A percentile compares a stretch with the other conserved stretches of the same genome.
Conservation (phyloP, 2,888 invertebrate genomes). For the Esperia sulphurella region DNA sequence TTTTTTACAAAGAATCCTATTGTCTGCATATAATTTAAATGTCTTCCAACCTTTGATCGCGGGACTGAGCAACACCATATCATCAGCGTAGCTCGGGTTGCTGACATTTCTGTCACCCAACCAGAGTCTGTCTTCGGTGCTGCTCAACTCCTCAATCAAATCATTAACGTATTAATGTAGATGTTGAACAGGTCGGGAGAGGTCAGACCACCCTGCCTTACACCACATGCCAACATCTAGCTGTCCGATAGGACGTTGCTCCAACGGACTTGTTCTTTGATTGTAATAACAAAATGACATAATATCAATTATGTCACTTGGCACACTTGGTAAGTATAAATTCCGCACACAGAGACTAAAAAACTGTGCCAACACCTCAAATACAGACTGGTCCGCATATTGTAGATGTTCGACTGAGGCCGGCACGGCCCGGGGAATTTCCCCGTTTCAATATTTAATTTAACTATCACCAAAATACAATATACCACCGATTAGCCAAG, state of each 20-base stretch:
- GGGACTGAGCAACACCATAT: not conserved
- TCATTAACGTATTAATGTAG: not conserved
- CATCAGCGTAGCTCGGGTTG: too few species aligned
- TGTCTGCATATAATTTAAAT: too few species aligned
- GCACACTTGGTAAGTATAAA: not conserved
- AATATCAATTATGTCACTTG: not conserved
- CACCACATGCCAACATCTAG: not conserved
- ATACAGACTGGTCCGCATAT: not conserved
- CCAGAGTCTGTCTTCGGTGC: not conserved
- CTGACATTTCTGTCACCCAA: not conserved
- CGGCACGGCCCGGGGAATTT: not conserved
- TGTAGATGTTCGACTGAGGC: not conserved
- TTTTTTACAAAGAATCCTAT: too few species aligned
- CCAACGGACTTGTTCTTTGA: not conserved
- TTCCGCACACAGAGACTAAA: not conserved
- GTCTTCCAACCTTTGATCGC: slow-evolving; percentile 4
- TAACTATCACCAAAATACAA: too few species aligned
- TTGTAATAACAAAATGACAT: not conserved
- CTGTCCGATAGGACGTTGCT: not conserved
- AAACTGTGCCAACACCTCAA: not conserved
- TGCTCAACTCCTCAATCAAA: not conserved
- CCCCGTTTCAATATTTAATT: too few species aligned
- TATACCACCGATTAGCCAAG: too few species aligned
- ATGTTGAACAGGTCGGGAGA: not conserved
- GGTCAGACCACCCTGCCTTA: slow-evolving; percentile 1